These are phyloP conservation scores for Andrena flavipes DNA, from an alignment of 2,888 invertebrate species.

Conservation along the genomic window DNA sequence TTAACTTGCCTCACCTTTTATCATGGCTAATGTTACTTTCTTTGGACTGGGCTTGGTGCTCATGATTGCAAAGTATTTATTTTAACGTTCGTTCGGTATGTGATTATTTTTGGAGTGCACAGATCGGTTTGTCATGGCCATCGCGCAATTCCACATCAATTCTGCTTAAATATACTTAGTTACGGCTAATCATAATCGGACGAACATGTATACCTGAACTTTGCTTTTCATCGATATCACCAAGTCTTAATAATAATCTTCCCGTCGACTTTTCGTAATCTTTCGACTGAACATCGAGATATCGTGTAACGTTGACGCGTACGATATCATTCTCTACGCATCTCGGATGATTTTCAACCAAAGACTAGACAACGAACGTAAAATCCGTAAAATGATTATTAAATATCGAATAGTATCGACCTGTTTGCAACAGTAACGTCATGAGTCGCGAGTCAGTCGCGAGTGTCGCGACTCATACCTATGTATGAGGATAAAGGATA, in stretches of 20 bases:
- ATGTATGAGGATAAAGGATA: not conserved
- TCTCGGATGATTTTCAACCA: no score
- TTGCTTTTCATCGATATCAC: not conserved
- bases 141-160: not conserved
- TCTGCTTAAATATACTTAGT: not conserved
- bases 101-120: not conserved
- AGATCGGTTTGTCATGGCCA: not conserved
- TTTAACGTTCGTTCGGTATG: not conserved
- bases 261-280: not conserved
- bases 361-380: not conserved
- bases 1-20: slow-evolving; percentile 78
- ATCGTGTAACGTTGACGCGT: no score
- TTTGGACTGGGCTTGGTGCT: slow-evolving; percentile 79
- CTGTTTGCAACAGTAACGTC: not conserved
- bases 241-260: slow-evolving; percentile 9
- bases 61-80: slow-evolving; percentile 66
- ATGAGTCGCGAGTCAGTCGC: not conserved
- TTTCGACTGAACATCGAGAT: not conserved
- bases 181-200: not conserved
- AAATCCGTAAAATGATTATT: not conserved
- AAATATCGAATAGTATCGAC: no score
- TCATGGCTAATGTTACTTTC: slow-evolving; percentile 82
- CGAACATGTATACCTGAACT: not conserved
- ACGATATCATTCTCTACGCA: no score
- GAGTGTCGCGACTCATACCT: not conserved